Evolutionary conservation across 2,888 invertebrate species (phyloP).

Genomic region (Ophion ventricosus): DNA sequence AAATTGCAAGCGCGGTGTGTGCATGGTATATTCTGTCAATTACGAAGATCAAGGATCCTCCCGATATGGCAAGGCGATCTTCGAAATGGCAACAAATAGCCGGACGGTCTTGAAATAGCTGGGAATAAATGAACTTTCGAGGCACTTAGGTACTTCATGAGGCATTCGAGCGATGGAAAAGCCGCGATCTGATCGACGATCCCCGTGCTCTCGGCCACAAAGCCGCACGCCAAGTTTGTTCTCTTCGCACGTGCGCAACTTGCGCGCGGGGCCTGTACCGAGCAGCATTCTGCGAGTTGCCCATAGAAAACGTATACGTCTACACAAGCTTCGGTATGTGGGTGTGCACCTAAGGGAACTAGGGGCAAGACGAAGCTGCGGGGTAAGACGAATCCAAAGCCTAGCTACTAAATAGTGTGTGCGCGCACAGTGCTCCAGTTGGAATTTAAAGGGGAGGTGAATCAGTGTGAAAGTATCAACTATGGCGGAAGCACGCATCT

Average conservation of each 20-base stretch:
- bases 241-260: conserved; percentile 30
- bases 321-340: neutral
- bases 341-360: too few relatives aligned
- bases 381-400: too few relatives aligned
- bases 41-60: conserved; percentile 45
- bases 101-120: conserved; percentile 46
- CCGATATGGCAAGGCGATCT: neutral
- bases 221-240: conserved; percentile 53
- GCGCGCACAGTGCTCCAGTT: too few relatives aligned
- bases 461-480: too few relatives aligned
- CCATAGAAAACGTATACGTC: neutral
- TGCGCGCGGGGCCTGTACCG: conserved; percentile 7
- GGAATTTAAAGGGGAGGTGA: too few relatives aligned
- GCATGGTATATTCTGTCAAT: conserved; percentile 45
- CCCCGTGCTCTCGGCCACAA: conserved; percentile 22
- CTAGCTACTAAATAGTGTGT: too few relatives aligned
- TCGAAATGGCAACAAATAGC: conserved; percentile 29
- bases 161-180: conserved; percentile 39
- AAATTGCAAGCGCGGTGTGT: conserved; percentile 14
- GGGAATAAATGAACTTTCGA: conserved; percentile 50
- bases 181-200: conserved; percentile 54
- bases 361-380: too few relatives aligned
- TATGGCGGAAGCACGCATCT: too few relatives aligned
- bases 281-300: conserved; percentile 4
- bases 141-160: conserved; percentile 37